These are phyloP conservation scores for Parapristionchus giblindavisi DNA, from an alignment of 2,888 invertebrate species.

Conservation along the genomic window DNA sequence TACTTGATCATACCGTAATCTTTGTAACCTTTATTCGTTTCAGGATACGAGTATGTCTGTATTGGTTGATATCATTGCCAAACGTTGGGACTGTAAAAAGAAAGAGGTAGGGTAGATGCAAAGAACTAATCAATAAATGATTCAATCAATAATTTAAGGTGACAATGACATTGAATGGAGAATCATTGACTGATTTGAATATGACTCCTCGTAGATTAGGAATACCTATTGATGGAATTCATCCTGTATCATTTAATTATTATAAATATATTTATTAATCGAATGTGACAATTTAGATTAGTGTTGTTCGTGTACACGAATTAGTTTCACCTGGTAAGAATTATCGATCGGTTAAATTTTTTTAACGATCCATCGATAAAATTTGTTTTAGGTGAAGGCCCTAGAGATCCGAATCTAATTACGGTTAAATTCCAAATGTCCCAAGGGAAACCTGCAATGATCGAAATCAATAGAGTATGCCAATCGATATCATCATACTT, in stretches of 20 bases:
- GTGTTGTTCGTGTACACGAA: too few species aligned
- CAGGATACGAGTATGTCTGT: slow-evolving; percentile 2
- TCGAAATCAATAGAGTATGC: slow-evolving; percentile 24
- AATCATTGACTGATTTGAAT: background rate
- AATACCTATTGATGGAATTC: slow-evolving; percentile 13
- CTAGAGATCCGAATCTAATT: slow-evolving; percentile 16
- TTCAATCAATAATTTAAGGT: background rate
- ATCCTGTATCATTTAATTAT: too few species aligned
- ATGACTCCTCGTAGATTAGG: background rate
- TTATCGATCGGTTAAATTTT: too few species aligned
- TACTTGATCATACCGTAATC: too few species aligned
- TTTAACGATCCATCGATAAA: too few species aligned
- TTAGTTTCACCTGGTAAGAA: too few species aligned
- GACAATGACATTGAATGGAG: background rate
- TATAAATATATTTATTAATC: too few species aligned
- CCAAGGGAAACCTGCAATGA: background rate
- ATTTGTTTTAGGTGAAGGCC: background rate
- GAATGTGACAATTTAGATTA: too few species aligned
- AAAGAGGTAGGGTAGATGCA: background rate
- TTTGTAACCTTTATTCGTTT: background rate
- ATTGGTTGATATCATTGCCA: background rate
- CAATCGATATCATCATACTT: background rate
- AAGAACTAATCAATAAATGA: background rate
- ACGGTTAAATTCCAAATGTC: slow-evolving; percentile 16
- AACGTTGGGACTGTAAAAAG: slow-evolving; percentile 7